A percentile compares a stretch with the other conserved stretches of the same genome.
Conservation (phyloP, 2,113 vertebrate species). For the Guaruba guarouba region DNA sequence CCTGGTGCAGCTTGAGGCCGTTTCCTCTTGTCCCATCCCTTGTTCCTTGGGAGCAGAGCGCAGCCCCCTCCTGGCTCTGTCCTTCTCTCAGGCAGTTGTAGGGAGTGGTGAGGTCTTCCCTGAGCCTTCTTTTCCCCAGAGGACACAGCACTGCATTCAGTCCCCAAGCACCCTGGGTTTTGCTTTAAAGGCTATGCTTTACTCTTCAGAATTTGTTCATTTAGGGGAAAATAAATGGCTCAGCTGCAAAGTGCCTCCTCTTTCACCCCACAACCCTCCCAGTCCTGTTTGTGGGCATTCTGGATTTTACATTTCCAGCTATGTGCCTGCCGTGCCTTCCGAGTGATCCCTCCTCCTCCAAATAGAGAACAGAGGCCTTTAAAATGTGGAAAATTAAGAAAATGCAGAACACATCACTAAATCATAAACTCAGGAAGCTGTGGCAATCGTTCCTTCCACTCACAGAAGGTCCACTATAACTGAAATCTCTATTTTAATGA, state of each 20-base stretch:
- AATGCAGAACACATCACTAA: conserved; percentile 77
- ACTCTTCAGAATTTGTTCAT: neutral
- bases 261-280: neutral
- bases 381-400: conserved; percentile 78
- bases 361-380: conserved; percentile 70
- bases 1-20: too few species aligned
- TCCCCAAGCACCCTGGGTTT: neutral
- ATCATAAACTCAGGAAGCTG: conserved; percentile 69
- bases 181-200: neutral
- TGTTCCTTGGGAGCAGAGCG: too few species aligned
- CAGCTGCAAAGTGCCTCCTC: neutral
- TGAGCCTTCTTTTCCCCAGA: neutral
- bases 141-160: accelerated
- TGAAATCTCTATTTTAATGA: conserved; percentile 73
- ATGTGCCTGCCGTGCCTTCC: conserved; percentile 1
- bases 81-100: neutral
- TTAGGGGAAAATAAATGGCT: neutral
- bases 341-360: neutral
- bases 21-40: too few species aligned
- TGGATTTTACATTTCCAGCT: neutral
- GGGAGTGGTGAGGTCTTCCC: neutral
- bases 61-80: neutral
- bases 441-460: conserved; percentile 71
- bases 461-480: conserved; percentile 69
- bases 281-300: neutral